Evolutionary conservation across 2,797 vertebrate genomes (phyloP).

Genomic region (Pyrocephalus nanus): DNA sequence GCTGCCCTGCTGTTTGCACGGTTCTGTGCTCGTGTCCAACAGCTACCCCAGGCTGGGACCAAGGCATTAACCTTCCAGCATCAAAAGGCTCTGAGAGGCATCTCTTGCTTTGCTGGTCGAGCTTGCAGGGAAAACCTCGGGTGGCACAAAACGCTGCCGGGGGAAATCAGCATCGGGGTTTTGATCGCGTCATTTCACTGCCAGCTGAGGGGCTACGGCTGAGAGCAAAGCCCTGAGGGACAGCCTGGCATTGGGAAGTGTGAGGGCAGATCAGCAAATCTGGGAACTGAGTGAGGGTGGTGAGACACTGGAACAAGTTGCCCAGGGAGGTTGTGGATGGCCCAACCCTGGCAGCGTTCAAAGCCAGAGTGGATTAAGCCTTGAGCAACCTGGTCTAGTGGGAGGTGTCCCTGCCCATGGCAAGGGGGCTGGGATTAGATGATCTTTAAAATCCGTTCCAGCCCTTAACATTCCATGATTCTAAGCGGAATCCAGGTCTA

Average conservation of each 20-base stretch:
- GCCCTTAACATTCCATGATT: neutral
- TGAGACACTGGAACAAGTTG: neutral
- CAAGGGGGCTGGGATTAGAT: neutral
- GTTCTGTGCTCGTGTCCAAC: neutral
- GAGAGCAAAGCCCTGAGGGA: neutral
- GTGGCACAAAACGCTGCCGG: accelerated
- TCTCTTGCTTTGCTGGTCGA: neutral
- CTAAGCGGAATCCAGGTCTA: neutral
- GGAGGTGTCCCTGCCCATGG: neutral
- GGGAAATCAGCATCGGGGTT: accelerated
- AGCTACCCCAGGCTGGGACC: neutral
- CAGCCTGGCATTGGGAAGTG: accelerated
- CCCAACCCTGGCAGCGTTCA: neutral
- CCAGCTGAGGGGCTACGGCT: neutral
- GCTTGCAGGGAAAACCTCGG: neutral
- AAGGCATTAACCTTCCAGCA: neutral
- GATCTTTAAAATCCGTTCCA: neutral
- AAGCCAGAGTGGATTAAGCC: neutral
- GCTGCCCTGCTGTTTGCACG: neutral
- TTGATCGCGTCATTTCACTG: accelerated
- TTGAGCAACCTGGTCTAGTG: neutral
- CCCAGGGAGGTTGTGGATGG: neutral
- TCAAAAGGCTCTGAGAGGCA: neutral
- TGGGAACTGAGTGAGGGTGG: neutral
- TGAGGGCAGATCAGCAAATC: neutral